Base-by-base conservation (phyloP, 30 jellyfish, hydroid and myxozoan species). In the Phacellophora camtschatica region DNA sequence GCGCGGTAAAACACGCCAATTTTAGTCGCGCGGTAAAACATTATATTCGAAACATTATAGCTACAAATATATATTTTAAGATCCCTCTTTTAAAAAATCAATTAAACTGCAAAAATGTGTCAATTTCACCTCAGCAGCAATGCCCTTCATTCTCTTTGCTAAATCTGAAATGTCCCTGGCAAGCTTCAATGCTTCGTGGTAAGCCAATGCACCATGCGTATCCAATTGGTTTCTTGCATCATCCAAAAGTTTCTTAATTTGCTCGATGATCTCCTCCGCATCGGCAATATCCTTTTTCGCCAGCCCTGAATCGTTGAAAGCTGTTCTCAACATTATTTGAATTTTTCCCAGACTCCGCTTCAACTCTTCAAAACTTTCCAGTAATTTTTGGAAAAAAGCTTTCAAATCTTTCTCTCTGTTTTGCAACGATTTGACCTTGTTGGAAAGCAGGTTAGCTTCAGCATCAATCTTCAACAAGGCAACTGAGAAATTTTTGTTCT, bases 91-190 rank as follows among this genome's bases (percentile, higher is more conserved):
- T n/a, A n/a, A n/a, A 41, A 41, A 41, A 41, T 41, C 11, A 41
- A 41, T 13, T 9, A 41, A 9, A 5, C 51, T 39, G 13, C 13
- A 65, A 28, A 43, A 74, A 13, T 0, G 11, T 32, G 25, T 48
- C 51, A 16, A 11, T 43, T 12, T 11, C 68, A 93, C 99, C 97
- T 93, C 97, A 19, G 95, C 95, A 1, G 99, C 99, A 45, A 93
- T 93, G 19, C 31, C 85, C 41, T 77, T 93, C 96, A 93, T 82
- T 55, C 57, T 66, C 71, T 86, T 93, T 24, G 97, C 97, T 16
- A 83, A 39, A 61, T 81, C 96, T 29, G 96, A 81, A 31, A 79
- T 64, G 27, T 78, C 97, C 48, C 57, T 72, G 1, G 93, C 95
- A 18, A 61, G 82, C 76, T 55, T 54, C 57, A 62, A 36, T 10